Evolutionary conservation across 1,140 invertebrate genomes (phyloP), one percentile per base, ranked within the genome.

Genomic region (Procambarus clarkii): DNA sequence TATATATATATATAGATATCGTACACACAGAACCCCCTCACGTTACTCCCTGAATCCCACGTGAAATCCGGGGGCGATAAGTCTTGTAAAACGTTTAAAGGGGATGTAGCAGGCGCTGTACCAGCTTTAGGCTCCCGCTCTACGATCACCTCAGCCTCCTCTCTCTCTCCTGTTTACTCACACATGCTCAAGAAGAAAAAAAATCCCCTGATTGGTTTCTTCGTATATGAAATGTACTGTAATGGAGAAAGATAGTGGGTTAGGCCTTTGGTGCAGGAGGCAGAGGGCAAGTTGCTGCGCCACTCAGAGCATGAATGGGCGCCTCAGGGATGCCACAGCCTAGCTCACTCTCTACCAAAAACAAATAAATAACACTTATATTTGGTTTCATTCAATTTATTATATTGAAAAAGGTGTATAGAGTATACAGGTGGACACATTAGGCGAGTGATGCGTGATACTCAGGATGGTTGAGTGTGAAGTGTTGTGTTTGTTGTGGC

Each of bases 81-180:
- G 69, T 74, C 69, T 74, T 74, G 69, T 74, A 74, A 69, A 74
- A 74, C 69, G 69, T 74, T 74, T 74, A 74, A 74, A 74, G 69
- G 69, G 69, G 69, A 74, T 74, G 69, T 74, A 7, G n/a, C 69
- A 74, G 13, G 24, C n/a, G n/a, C 69, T 24, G 69, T 21, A 11
- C 5, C 69, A 74, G 69, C 69, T 74, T 21, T 74, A 8, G 69
- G 5, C 4, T 74, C 69, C 34, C 69, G 7, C 69, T 0, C 13
- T 34, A 74, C 69, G n/a, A 74, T 74, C 69, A 74, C 21, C 69
- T 3, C 60, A 64, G 60, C 7, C n/a, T 24, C 69, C 21, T 11
- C 5, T 34, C 69, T 34, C 24, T 34, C 21, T 5, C n/a, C 7
- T 34, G 8, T 21, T 8, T 64, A 64, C 60, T 64, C 3, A 24